These are phyloP conservation scores for Neodiprion lecontei DNA, from an alignment of 1,140 invertebrate species.

Conservation along the genomic window DNA sequence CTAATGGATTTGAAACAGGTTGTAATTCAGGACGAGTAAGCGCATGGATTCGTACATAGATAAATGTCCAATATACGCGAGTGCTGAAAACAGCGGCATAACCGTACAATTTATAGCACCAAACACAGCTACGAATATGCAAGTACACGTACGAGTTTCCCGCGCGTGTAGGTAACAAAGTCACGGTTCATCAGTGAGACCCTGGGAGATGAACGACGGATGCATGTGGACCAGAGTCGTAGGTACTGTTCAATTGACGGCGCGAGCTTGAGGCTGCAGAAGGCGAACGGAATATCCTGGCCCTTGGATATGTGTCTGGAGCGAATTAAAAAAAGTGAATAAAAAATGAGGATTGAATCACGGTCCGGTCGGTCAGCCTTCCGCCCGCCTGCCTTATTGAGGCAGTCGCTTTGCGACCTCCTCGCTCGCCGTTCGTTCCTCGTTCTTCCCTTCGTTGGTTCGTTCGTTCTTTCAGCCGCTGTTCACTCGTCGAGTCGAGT, in stretches of 20 bases:
- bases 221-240: no score
- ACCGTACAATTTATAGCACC: background rate
- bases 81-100: background rate
- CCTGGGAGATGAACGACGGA: background rate
- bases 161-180: background rate
- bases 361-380: conserved; percentile 46
- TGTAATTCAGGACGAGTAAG: background rate
- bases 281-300: background rate
- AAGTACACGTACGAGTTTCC: background rate
- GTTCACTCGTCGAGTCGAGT: conserved; percentile 34
- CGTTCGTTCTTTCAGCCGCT: conserved; percentile 38
- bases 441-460: background rate
- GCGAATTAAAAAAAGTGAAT: background rate
- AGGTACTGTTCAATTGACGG: background rate
- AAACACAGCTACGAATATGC: background rate
- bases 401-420: conserved; percentile 43
- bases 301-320: background rate
- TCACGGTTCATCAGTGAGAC: background rate
- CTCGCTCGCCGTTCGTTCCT: background rate
- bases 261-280: background rate
- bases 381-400: conserved; percentile 56
- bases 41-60: background rate
- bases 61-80: background rate
- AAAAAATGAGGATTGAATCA: conserved; percentile 40
- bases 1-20: background rate